Percentiles rank a stretch among this genome's conserved stretches.
phyloP scores from a whole-genome alignment of 2,113 vertebrate genomes.

The Microtus pennsylvanicus region DNA sequence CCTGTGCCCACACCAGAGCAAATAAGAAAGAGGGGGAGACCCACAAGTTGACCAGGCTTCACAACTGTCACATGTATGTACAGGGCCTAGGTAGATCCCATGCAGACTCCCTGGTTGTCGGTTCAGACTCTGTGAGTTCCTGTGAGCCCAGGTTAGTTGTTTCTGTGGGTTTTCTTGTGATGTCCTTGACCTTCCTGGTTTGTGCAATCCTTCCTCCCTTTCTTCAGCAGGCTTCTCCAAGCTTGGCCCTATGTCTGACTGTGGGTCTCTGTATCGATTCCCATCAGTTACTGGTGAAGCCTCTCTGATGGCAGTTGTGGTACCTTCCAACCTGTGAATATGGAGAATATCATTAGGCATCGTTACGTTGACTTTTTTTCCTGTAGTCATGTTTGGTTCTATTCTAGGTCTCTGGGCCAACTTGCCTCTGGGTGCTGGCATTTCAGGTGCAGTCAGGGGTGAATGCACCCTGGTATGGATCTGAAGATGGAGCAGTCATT shows the following conservation, averaged over 20 bases:
- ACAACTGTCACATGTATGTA: not conserved
- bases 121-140: not conserved
- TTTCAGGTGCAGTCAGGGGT: not conserved
- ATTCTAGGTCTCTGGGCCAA: not conserved
- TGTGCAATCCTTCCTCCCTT: not conserved
- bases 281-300: not conserved
- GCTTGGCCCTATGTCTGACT: not conserved
- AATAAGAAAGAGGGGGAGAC: not conserved
- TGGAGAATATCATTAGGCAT: not conserved
- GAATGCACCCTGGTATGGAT: not conserved
- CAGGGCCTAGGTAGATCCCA: not conserved
- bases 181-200: not conserved
- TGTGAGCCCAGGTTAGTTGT: not conserved
- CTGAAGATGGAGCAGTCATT: not conserved
- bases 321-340: not conserved
- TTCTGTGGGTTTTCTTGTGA: not conserved
- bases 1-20: not conserved
- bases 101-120: not conserved
- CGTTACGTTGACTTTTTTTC: not conserved
- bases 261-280: not conserved
- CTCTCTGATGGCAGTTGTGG: not conserved
- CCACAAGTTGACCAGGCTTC: not conserved
- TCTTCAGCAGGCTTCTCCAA: not conserved
- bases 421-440: not conserved
- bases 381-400: not conserved